phyloP scores from a whole-genome alignment of 1,140 invertebrate species.

The Musca domestica region DNA sequence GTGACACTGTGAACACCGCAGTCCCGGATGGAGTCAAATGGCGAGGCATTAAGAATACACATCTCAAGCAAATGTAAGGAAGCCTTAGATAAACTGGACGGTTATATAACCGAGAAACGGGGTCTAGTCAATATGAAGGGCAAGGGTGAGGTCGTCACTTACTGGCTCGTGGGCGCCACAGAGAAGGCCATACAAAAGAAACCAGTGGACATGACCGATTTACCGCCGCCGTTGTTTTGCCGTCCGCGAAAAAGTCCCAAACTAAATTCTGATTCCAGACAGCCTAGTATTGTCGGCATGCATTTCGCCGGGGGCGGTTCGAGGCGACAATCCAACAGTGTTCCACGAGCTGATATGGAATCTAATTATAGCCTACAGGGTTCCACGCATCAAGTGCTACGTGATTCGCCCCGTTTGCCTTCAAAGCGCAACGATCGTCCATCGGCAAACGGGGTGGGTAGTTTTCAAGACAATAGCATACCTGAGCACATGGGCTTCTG shows the following conservation, averaged over 20 bases:
- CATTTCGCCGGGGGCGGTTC: slow-evolving; percentile 49
- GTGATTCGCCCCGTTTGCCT: slow-evolving; percentile 47
- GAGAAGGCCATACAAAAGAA: slow-evolving; percentile 79
- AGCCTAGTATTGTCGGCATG: slow-evolving; percentile 60
- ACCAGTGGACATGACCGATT: slow-evolving; percentile 78
- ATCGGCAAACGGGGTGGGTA: slow-evolving; percentile 40
- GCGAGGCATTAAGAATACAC: slow-evolving; percentile 87
- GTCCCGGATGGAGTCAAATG: slow-evolving; percentile 93
- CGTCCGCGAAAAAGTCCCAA: slow-evolving; percentile 75
- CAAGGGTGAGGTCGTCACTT: slow-evolving; percentile 79
- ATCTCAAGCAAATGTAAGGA: slow-evolving; percentile 81
- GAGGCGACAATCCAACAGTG: slow-evolving; percentile 54
- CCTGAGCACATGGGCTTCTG: slow-evolving; percentile 25
- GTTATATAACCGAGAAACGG: slow-evolving; percentile 80
- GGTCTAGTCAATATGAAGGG: slow-evolving; percentile 88
- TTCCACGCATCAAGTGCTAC: slow-evolving; percentile 37
- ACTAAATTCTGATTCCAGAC: slow-evolving; percentile 67
- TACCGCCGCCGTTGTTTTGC: slow-evolving; percentile 72
- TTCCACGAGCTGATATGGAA: slow-evolving; percentile 53
- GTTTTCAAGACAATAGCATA: slow-evolving; percentile 28
- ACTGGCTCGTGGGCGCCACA: slow-evolving; percentile 84
- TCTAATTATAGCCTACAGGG: slow-evolving; percentile 52
- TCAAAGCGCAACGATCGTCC: slow-evolving; percentile 42
- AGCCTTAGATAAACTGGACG: slow-evolving; percentile 83
- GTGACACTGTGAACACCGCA: slow-evolving; percentile 91